Base-by-base conservation (phyloP, 2,797 vertebrate genomes). In the Sebastes nivosus region DNA sequence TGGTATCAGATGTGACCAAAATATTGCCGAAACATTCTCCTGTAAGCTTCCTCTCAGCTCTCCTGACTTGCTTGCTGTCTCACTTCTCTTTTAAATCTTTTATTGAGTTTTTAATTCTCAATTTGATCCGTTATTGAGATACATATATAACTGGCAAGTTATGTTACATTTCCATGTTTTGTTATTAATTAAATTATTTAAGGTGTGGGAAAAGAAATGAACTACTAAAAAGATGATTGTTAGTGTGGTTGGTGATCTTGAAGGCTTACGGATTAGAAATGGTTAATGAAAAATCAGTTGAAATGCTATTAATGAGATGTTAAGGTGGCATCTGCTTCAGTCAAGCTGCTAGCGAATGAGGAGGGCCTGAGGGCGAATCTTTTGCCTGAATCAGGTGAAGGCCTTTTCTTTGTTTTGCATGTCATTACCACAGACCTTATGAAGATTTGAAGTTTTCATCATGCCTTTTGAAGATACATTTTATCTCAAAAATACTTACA, bases 1-100 rank as follows among this genome's bases (percentile, higher is more conserved):
- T 59, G 36, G 42, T 84, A 77, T 78, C 14, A 66, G 16, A 77
- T 79, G 80, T 84, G 91, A 92, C 91, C 91, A 93, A 93, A 90
- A 50, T 74, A 29, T 74, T 82, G 57, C 75, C 36, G 55, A 73
- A 68, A 84, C 73, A 72, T 84, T 72, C 58, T 75, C 12, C 36
- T 71, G 34, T 61, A 38, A 58, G 27, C 22, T 61, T 63, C 20
- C 10, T 77, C 27, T 68, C 1, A 32, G 3, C 67, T 61, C n/a
- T 70, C 14, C 25, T 2, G 46, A 8, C 61, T 34, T 4, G 1
- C 24, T 73, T 18, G 1, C 16, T 3, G 1, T 60, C 8, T 80
- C 4, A 65, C 14, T 59, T 80, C 60, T 79, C n/a, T 38, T 64
- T 12, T 57, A 16, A n/a, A 24, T 54, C 10, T 55, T 2, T 1